Conservation (phyloP, 1,140 invertebrate species). For the Trichomalopsis sarcophagae region DNA sequence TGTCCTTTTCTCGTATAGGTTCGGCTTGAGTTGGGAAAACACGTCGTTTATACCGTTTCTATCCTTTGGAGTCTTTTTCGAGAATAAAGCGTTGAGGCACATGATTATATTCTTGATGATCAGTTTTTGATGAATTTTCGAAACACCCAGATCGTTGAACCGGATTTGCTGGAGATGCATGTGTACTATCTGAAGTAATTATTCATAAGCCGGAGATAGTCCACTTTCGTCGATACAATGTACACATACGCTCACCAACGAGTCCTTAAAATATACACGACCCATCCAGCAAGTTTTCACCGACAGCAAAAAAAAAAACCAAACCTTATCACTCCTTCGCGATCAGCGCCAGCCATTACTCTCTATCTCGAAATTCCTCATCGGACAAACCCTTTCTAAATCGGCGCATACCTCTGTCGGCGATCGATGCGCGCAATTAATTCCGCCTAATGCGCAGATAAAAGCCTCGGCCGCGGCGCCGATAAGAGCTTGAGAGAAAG, state of each 20-base stretch:
- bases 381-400: neutral
- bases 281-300: neutral
- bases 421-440: slow-evolving; percentile 16
- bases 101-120: no score
- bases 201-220: no score
- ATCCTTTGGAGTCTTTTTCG: no score
- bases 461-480: neutral
- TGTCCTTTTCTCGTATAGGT: neutral
- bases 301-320: neutral
- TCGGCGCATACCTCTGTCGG: neutral
- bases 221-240: neutral
- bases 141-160: no score
- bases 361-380: neutral
- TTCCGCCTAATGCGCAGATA: slow-evolving; percentile 14
- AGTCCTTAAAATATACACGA: neutral
- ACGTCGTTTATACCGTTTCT: no score
- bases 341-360: neutral
- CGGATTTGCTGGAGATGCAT: no score
- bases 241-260: neutral
- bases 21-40: neutral
- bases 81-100: no score
- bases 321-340: neutral
- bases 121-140: no score
- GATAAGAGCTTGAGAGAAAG: slow-evolving; percentile 17
- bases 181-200: no score